Percentiles rank a stretch among this genome's conserved stretches.
phyloP scores from a whole-genome alignment of 2,113 vertebrate species.

The Terrapene triunguis region DNA sequence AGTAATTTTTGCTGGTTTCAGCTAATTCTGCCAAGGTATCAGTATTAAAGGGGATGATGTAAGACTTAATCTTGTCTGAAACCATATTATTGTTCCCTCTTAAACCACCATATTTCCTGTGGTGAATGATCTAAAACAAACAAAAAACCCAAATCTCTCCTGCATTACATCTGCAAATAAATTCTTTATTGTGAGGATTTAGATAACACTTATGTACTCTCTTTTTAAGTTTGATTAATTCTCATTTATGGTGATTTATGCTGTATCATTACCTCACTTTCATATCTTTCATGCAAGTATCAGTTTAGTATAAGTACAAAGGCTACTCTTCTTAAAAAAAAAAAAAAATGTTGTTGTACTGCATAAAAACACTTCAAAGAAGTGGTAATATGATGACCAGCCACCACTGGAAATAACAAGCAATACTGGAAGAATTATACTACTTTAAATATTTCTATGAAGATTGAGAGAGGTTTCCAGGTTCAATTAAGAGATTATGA shows the following conservation, averaged over 20 bases:
- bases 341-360: not conserved
- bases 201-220: not conserved
- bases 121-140: not conserved
- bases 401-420: not conserved
- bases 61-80: not conserved
- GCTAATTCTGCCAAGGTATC: not conserved
- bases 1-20: slow-evolving; percentile 1
- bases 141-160: not conserved
- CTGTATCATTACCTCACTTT: not conserved
- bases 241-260: not conserved
- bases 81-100: not conserved
- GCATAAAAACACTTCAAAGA: not conserved
- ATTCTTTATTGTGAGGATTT: not conserved
- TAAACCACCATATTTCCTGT: not conserved
- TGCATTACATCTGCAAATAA: not conserved
- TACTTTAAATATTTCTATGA: not conserved
- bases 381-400: not conserved
- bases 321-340: not conserved
- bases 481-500: not conserved
- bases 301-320: not conserved
- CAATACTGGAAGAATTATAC: not conserved
- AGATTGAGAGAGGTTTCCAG: not conserved
- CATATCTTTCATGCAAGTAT: not conserved
- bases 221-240: slow-evolving; percentile 10
- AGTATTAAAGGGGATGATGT: not conserved